Conservation (phyloP, 2,113 vertebrate species). For the Ramphastos sulfuratus region DNA sequence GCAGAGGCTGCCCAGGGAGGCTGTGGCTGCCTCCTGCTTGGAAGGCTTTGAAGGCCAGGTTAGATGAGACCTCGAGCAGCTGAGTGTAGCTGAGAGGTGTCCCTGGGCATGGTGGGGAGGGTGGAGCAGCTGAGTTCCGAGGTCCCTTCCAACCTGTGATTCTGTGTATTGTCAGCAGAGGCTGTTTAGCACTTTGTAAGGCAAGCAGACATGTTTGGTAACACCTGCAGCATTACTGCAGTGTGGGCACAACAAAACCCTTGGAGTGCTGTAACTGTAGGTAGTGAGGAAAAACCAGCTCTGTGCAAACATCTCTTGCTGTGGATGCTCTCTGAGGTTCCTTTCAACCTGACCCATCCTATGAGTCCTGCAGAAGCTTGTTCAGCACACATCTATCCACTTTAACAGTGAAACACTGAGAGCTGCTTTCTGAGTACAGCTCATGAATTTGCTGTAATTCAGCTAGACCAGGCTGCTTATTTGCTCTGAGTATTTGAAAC, state of each 20-base stretch:
- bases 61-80: too few relatives aligned
- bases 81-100: too few relatives aligned
- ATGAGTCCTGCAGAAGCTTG: background rate
- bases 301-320: too few relatives aligned
- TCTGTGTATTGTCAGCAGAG: background rate
- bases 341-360: too few relatives aligned
- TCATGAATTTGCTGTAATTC: background rate
- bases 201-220: background rate
- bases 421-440: background rate
- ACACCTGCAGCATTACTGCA: background rate
- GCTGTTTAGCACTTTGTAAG: background rate
- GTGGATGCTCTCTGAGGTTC: too few relatives aligned
- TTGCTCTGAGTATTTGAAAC: background rate
- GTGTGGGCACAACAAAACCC: background rate
- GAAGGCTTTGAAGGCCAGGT: too few relatives aligned
- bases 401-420: background rate
- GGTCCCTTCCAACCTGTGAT: too few relatives aligned
- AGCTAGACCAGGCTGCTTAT: background rate
- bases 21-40: too few relatives aligned
- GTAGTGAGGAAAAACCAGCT: background rate
- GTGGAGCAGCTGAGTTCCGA: too few relatives aligned
- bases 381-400: background rate
- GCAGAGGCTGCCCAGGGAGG: too few relatives aligned
- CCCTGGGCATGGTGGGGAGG: too few relatives aligned
- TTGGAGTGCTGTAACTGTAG: background rate